A percentile compares a stretch with the other conserved stretches of the same genome.
Evolutionary conservation across 64 coral and sea anemone genomes (phyloP).

Genomic region (Actinia equina): DNA sequence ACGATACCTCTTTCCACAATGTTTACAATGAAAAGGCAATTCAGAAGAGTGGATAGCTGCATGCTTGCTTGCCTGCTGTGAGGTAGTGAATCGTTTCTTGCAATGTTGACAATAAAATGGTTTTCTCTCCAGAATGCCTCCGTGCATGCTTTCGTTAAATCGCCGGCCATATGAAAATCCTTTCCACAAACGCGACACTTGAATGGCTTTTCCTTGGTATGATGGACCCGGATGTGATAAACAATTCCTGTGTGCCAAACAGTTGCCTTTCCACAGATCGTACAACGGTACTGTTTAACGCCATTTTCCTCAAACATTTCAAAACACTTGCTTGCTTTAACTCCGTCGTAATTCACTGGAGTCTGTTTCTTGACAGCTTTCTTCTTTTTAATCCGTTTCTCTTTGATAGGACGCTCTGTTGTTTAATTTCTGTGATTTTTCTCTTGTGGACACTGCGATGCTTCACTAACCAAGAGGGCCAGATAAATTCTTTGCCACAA

Average conservation of each 20-base stretch:
- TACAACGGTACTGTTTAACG: conserved; percentile 22
- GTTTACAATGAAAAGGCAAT: conserved; percentile 7
- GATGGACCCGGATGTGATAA: conserved; percentile 25
- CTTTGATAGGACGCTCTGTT: not conserved
- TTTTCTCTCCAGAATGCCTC: conserved; percentile 22
- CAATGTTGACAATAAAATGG: conserved; percentile 15
- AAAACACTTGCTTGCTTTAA: not conserved
- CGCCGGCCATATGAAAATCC: conserved; percentile 20
- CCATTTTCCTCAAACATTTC: conserved; percentile 24
- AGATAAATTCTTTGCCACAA: conserved; percentile 2
- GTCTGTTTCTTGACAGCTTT: not conserved
- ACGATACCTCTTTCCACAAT: conserved; percentile 21
- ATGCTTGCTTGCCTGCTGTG: conserved; percentile 19
- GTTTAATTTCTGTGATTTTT: not conserved
- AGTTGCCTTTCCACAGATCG: conserved; percentile 1
- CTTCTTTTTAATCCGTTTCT: not conserved
- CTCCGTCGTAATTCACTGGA: not conserved
- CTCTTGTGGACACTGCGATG: not conserved
- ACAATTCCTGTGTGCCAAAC: conserved; percentile 28
- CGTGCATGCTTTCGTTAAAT: conserved; percentile 14
- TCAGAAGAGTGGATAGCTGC: not conserved
- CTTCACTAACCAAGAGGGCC: conserved; percentile 19
- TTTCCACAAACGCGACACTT: conserved; percentile 13
- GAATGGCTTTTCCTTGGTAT: conserved; percentile 26
- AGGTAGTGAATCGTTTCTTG: not conserved